A percentile compares a stretch with the other conserved stretches of the same genome.
Conservation (phyloP, 2,888 invertebrate species). For the Diloba caeruleocephala region DNA sequence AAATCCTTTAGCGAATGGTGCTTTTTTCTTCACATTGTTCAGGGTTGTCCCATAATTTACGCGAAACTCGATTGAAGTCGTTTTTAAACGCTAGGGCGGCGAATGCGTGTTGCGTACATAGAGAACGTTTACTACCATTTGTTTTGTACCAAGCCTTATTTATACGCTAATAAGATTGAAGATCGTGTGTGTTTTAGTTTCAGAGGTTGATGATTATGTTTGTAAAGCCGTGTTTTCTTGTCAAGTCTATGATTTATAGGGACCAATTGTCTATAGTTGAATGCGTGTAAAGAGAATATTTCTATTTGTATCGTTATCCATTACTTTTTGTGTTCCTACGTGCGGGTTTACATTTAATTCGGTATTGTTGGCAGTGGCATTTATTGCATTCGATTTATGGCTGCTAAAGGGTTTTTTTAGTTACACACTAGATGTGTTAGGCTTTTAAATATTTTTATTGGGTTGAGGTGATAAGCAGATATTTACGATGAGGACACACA, state of each 20-base stretch:
- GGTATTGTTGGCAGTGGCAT: conserved; percentile 79
- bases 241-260: conserved; percentile 86
- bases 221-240: conserved; percentile 79
- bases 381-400: conserved; percentile 79
- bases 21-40: conserved; percentile 83
- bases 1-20: conserved; percentile 87
- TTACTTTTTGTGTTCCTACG: conserved; percentile 76
- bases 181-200: conserved; percentile 38
- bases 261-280: conserved; percentile 84
- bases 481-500: too few species aligned
- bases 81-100: conserved; percentile 86
- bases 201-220: conserved; percentile 46
- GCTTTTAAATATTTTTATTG: conserved; percentile 58
- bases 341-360: conserved; percentile 85
- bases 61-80: conserved; percentile 83
- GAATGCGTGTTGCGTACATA: conserved; percentile 65
- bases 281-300: conserved; percentile 86
- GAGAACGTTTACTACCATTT: conserved; percentile 8
- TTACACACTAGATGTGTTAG: conserved; percentile 43
- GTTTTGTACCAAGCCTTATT: conserved; percentile 49
- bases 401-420: conserved; percentile 63
- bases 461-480: conserved; percentile 43
- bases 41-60: conserved; percentile 87
- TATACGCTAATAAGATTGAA: conserved; percentile 35
- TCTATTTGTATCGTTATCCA: conserved; percentile 78